Evolutionary conservation across 2,113 vertebrate species (phyloP).

Genomic region (Apodemus sylvaticus): DNA sequence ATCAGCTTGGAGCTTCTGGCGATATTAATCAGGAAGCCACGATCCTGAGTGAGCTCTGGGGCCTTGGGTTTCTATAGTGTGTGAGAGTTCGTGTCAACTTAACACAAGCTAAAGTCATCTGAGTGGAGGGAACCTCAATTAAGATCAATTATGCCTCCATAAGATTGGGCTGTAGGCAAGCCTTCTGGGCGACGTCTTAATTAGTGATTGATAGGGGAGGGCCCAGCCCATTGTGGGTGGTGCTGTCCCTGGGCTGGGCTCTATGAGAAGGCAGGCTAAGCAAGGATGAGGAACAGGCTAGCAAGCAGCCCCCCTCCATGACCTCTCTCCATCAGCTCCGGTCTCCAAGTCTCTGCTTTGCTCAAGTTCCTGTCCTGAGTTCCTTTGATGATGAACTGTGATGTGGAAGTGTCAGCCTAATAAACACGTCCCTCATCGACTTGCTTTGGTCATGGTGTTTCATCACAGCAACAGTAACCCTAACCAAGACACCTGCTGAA

Average conservation of each 20-base stretch:
- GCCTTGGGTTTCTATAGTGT: not conserved
- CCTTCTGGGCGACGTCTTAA: not conserved
- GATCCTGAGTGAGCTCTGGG: not conserved
- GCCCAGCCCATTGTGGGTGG: not conserved
- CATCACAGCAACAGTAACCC: not conserved
- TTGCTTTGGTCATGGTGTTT: not conserved
- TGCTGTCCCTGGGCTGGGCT: not conserved
- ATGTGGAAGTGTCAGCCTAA: not conserved
- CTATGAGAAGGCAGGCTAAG: not conserved
- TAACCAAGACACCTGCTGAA: not conserved
- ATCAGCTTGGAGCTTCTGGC: not conserved
- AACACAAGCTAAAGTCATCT: not conserved
- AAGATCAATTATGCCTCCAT: not conserved
- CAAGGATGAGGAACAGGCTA: not conserved
- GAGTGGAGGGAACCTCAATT: not conserved
- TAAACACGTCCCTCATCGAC: not conserved
- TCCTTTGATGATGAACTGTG: not conserved
- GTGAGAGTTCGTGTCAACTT: not conserved
- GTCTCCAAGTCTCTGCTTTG: not conserved
- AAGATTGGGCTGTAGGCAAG: not conserved
- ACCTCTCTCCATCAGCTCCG: not conserved
- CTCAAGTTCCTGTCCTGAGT: not conserved
- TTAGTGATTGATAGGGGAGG: not conserved
- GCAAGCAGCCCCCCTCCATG: not conserved
- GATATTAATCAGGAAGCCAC: not conserved